These are phyloP conservation scores for Megalopta genalis DNA, from an alignment of 1,140 invertebrate genomes.

Conservation along the genomic window DNA sequence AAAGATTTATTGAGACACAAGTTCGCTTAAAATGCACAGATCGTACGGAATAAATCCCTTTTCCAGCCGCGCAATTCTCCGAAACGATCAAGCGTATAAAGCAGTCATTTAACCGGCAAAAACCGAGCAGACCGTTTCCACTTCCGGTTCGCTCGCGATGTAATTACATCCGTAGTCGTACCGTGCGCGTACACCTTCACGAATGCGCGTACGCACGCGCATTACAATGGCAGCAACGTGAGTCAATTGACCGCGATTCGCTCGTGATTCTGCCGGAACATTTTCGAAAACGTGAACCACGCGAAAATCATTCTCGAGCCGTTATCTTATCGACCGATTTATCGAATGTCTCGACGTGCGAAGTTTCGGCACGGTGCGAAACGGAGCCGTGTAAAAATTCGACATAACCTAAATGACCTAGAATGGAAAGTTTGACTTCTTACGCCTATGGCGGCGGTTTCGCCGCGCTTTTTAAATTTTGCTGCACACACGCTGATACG, in stretches of 20 bases:
- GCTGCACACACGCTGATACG: constrained; percentile 22
- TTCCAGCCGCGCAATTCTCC: neutral
- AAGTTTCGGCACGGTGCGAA: too few species aligned
- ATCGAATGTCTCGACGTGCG: too few species aligned
- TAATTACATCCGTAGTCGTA: constrained; percentile 65
- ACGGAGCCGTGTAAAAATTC: too few species aligned
- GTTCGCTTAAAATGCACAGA: neutral
- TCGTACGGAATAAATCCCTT: neutral
- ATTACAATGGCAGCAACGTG: constrained; percentile 6
- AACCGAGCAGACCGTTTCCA: constrained; percentile 60
- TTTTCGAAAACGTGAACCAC: too few species aligned
- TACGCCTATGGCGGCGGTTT: constrained; percentile 27
- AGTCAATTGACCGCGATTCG: constrained; percentile 36
- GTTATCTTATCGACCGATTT: too few species aligned
- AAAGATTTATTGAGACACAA: too few species aligned
- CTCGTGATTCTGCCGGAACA: neutral
- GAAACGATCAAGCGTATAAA: constrained; percentile 56
- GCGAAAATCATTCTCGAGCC: neutral
- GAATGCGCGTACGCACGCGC: constrained; percentile 9
- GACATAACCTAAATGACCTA: too few species aligned
- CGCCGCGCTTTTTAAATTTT: constrained; percentile 65
- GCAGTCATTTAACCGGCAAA: constrained; percentile 55
- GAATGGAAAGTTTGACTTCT: constrained; percentile 7
- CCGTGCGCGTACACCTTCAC: constrained; percentile 32
- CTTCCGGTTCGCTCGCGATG: constrained; percentile 60